Evolutionary conservation across 2,113 vertebrate species (phyloP).

Genomic region (Neolamprologus fasciatus): DNA sequence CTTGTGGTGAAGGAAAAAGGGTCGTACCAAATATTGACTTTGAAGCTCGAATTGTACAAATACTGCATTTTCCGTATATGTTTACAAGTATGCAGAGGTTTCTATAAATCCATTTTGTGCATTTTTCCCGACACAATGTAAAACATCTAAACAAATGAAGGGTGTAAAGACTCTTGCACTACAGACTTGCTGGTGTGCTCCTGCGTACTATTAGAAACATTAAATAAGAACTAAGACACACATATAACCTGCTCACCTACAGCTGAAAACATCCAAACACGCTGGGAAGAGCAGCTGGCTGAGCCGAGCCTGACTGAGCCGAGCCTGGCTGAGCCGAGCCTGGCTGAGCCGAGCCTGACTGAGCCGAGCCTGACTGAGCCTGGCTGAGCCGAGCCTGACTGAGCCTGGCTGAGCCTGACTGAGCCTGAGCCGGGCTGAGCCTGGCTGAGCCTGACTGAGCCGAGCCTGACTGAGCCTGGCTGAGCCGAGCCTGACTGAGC

Average conservation of each 20-base stretch:
- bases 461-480: too few species aligned
- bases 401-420: too few species aligned
- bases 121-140: neutral
- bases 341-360: too few species aligned
- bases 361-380: too few species aligned
- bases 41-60: neutral
- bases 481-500: too few species aligned
- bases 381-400: too few species aligned
- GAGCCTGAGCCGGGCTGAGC: neutral
- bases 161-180: neutral
- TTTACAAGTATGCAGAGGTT: neutral
- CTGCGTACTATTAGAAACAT: neutral
- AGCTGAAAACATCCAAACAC: neutral
- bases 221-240: neutral
- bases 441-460: fast-evolving
- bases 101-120: neutral
- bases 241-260: fast-evolving
- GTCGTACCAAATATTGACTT: neutral
- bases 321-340: too few species aligned
- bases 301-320: fast-evolving
- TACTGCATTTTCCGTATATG: neutral
- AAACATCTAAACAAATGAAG: neutral
- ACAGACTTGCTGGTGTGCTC: neutral
- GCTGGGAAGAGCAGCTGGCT: neutral
- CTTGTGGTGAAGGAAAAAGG: neutral